Conservation (phyloP, 1,140 invertebrate genomes). For the Nomia melanderi region DNA sequence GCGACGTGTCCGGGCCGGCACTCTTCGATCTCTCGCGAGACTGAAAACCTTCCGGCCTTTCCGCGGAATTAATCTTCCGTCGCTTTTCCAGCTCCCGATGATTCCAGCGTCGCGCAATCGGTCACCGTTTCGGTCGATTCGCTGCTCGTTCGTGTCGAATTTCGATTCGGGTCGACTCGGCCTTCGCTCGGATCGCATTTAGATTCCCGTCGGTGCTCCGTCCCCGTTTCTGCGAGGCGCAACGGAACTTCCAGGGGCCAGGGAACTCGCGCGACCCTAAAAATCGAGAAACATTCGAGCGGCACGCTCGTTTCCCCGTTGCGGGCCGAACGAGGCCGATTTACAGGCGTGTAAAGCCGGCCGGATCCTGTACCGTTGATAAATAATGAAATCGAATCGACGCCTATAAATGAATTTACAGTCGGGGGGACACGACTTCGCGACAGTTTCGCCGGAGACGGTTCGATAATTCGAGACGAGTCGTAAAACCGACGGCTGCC, state of each 20-base stretch:
- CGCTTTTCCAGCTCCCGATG: too few species aligned
- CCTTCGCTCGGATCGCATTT: too few species aligned
- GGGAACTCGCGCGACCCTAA: too few species aligned
- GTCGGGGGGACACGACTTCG: not conserved
- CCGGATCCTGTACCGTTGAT: not conserved
- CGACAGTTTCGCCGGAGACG: not conserved
- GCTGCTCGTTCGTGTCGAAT: too few species aligned
- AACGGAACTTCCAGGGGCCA: too few species aligned
- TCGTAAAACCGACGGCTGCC: not conserved
- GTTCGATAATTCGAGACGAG: not conserved
- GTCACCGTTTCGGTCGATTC: too few species aligned
- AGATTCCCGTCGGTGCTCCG: too few species aligned
- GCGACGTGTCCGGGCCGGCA: constrained; percentile 22
- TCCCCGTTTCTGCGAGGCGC: too few species aligned
- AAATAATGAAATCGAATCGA: constrained; percentile 2
- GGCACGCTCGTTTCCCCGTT: not conserved
- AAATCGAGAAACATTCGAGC: constrained; percentile 10
- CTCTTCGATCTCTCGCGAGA: not conserved
- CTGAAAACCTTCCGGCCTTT: too few species aligned
- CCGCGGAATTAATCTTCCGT: too few species aligned
- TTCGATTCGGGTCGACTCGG: too few species aligned
- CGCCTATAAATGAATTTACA: not conserved
- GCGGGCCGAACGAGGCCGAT: not conserved
- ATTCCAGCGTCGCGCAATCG: too few species aligned
- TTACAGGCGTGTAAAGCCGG: not conserved